Conservation (phyloP, 2,113 vertebrate genomes). For the Scolopax mira region DNA sequence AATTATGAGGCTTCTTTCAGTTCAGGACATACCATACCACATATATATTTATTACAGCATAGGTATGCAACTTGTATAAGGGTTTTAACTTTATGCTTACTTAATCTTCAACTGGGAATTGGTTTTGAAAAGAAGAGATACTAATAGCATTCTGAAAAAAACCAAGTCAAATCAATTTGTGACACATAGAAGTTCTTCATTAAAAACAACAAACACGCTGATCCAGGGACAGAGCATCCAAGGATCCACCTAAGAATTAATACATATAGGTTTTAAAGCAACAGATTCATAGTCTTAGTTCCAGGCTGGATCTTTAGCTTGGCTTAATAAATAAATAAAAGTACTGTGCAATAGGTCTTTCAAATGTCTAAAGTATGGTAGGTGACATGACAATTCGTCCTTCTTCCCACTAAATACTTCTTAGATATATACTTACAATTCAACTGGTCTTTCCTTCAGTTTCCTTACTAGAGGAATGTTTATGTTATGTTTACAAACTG, state of each 20-base stretch:
- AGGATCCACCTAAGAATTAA: neutral
- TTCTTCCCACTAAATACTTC: neutral
- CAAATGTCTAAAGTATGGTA: neutral
- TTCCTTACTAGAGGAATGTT: neutral
- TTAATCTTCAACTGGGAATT: neutral
- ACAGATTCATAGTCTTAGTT: neutral
- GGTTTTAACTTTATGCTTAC: neutral
- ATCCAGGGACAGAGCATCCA: neutral
- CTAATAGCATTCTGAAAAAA: neutral
- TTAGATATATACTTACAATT: neutral
- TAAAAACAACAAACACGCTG: neutral
- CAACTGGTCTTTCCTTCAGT: neutral
- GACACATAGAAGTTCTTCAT: rapidly evolving
- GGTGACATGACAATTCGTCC: neutral
- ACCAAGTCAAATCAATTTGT: neutral
- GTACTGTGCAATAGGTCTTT: neutral
- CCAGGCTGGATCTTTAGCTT: neutral
- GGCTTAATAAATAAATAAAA: neutral
- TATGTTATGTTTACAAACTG: neutral
- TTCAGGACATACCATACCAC: neutral
- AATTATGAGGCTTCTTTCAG: neutral
- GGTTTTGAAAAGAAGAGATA: neutral
- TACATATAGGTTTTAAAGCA: neutral
- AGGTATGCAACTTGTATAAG: neutral
- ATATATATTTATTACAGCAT: neutral